Evolutionary conservation across 2,888 invertebrate genomes (phyloP), one percentile per base, ranked within the genome.

Genomic region (Trachelus tabidus): DNA sequence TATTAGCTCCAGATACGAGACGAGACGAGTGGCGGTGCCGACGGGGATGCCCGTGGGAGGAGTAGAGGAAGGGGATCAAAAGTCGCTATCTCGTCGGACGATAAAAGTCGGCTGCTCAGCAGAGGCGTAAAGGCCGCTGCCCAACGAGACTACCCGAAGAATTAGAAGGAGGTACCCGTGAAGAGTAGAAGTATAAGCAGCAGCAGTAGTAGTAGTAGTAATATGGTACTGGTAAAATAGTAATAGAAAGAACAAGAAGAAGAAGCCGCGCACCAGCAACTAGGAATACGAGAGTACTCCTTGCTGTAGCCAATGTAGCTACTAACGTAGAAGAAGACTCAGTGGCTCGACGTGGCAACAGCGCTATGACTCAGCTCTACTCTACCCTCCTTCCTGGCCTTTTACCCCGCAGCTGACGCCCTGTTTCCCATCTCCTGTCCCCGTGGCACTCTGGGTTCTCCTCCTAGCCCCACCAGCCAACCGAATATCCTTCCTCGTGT

Each of bases 311-410:
- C 23, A 56, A 56, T 56, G 56, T 56, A 56, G 56, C 56, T 56
- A 56, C 56, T 56, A 56, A 56, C 56, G 56, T 75, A 75, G 69
- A 74, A 40, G 33, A 74, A 56, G 56, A 56, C 56, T 56, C 56
- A 56, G 56, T 56, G 56, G 56, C 30, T 75, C 78, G 87, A 90
- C 88, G 86, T 90, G 91, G 91, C 91, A 91, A 91, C 90, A 89
- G 83, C 86, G 90, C 88, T 90, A 90, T 91, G 91, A 90, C 88
- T 91, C 91, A 90, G 90, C 91, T 89, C 88, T 82, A 84, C 88
- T 86, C 85, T 73, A 75, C 79, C 80, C 79, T 82, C 81, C 79
- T 78, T 71, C 77, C 80, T 40, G 68, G 78, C 80, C 79, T 84
- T 81, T 82, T 80, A 85, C 86, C 85, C 85, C 88, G 89, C 90